A percentile compares a stretch with the other conserved stretches of the same genome.
These are phyloP conservation scores for Drosophila pegasa DNA, from an alignment of 2,888 invertebrate species.

Conservation along the genomic window DNA sequence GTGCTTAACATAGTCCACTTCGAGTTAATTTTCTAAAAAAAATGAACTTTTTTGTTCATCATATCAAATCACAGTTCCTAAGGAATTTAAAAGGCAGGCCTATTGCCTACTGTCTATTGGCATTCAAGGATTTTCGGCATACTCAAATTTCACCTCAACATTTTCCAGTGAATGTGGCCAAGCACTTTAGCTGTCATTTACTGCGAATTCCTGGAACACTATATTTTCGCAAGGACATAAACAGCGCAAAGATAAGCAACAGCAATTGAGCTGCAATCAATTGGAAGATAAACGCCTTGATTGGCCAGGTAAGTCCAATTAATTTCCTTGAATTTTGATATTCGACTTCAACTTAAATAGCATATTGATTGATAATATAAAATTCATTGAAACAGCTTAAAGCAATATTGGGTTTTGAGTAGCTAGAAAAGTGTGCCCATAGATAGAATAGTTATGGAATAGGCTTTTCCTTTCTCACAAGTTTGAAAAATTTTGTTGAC, in stretches of 20 bases:
- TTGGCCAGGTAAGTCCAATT: background rate
- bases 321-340: background rate
- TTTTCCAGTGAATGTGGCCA: background rate
- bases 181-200: background rate
- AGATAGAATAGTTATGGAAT: too few relatives aligned
- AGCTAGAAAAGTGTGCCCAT: too few relatives aligned
- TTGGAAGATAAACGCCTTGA: background rate
- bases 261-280: background rate
- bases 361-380: too few relatives aligned
- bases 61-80: background rate
- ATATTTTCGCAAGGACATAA: background rate
- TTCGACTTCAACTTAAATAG: too few relatives aligned
- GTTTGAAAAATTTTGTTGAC: too few relatives aligned
- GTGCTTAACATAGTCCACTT: background rate
- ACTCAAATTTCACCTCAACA: background rate
- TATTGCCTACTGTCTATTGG: background rate
- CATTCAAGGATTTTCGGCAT: background rate
- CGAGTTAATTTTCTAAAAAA: background rate
- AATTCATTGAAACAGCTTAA: too few relatives aligned
- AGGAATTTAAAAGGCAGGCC: too few relatives aligned
- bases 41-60: background rate
- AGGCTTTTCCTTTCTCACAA: too few relatives aligned
- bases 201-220: background rate
- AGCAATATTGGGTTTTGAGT: too few relatives aligned
- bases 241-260: background rate